Evolutionary conservation across 2,888 invertebrate genomes (phyloP).

Genomic region (Pterostichus madidus): DNA sequence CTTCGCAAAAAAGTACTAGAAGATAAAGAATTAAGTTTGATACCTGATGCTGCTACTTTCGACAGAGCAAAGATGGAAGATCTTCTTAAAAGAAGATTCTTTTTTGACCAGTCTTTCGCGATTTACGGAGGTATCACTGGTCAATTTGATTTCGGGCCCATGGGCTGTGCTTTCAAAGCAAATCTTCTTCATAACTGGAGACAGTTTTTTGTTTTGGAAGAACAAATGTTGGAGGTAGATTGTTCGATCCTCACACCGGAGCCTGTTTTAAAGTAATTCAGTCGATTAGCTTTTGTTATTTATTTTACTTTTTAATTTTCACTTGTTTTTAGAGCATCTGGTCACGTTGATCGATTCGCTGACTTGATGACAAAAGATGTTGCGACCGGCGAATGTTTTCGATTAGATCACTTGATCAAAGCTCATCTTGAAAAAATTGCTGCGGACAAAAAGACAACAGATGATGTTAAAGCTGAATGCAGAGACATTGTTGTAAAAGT

Average conservation of each 20-base stretch:
- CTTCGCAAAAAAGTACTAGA: slow-evolving; percentile 93
- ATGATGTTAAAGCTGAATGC: slow-evolving; percentile 86
- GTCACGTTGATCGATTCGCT: slow-evolving; percentile 99
- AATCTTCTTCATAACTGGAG: slow-evolving; percentile 97
- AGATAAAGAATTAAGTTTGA: slow-evolving; percentile 93
- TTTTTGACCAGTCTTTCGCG: slow-evolving; percentile 99
- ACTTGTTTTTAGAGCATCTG: slow-evolving; percentile 86
- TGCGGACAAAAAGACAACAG: slow-evolving; percentile 89
- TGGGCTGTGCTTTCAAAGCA: slow-evolving; percentile 99
- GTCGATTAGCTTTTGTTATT: slow-evolving; percentile 2
- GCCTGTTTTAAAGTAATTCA: slow-evolving; percentile 89
- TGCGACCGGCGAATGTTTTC: slow-evolving; percentile 97
- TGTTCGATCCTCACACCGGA: slow-evolving; percentile 99
- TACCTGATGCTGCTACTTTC: slow-evolving; percentile 85
- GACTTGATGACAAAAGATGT: slow-evolving; percentile 99
- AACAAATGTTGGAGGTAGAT: slow-evolving; percentile 99
- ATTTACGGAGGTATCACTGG: slow-evolving; percentile 98
- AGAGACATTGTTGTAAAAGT: slow-evolving; percentile 88
- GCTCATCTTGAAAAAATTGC: slow-evolving; percentile 92
- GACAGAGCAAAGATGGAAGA: slow-evolving; percentile 98
- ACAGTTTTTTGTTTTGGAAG: slow-evolving; percentile 96
- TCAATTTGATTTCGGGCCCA: slow-evolving; percentile 99
- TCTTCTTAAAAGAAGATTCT: slow-evolving; percentile 96
- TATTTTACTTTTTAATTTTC: slow-evolving; percentile 3
- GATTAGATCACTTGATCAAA: slow-evolving; percentile 98